Evolutionary conservation across 2,113 vertebrate species (phyloP).

Genomic region (Hipposideros armiger): DNA sequence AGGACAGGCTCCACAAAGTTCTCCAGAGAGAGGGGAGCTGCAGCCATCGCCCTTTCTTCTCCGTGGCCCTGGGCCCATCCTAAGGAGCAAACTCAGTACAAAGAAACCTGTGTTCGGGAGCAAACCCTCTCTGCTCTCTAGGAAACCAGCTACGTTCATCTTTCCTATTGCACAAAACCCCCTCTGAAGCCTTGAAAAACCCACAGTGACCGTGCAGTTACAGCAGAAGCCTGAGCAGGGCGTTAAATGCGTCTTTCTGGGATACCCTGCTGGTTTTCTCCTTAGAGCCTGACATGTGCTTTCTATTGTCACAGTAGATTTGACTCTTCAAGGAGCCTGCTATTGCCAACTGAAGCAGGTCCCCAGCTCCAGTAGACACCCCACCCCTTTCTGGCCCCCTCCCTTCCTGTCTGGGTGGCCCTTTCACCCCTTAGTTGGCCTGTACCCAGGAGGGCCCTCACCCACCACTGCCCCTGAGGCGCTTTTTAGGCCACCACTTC

Average conservation of each 20-base stretch:
- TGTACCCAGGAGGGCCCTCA: no score
- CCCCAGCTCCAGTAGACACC: neutral
- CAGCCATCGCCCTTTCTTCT: neutral
- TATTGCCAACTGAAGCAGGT: neutral
- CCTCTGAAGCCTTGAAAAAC: neutral
- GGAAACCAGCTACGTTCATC: neutral
- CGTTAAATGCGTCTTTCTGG: neutral
- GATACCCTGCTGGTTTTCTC: neutral
- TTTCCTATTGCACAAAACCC: neutral
- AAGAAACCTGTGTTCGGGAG: neutral
- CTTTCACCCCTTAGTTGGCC: neutral
- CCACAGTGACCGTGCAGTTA: neutral
- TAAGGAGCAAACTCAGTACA: neutral
- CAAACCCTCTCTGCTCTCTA: neutral
- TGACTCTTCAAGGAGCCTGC: neutral
- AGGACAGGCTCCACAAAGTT: neutral
- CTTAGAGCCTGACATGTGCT: neutral
- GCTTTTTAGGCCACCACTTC: neutral
- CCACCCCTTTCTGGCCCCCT: neutral
- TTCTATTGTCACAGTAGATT: neutral
- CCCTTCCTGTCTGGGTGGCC: neutral
- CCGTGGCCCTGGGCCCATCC: neutral
- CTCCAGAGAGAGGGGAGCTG: neutral
- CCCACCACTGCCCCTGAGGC: no score
- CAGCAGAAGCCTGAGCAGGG: neutral